A percentile compares a stretch with the other conserved stretches of the same genome.
phyloP scores from a whole-genome alignment of 2,113 vertebrate species.

The Plecotus auritus region DNA sequence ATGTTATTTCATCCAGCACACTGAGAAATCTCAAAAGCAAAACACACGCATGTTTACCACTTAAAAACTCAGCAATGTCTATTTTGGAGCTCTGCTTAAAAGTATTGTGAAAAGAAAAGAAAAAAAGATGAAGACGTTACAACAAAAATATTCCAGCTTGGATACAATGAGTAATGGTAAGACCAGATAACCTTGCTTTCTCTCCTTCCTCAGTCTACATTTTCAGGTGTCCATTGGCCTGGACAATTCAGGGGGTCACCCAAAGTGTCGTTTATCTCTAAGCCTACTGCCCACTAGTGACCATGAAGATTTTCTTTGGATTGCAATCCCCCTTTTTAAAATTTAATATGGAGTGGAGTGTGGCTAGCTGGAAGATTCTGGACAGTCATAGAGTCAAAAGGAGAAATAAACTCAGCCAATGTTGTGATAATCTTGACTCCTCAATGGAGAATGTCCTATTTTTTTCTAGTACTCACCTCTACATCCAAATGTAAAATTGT shows the following conservation, averaged over 20 bases:
- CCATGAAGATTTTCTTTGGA: not conserved
- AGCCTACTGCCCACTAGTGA: not conserved
- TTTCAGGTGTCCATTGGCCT: not conserved
- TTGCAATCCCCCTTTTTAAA: not conserved
- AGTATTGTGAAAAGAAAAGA: not conserved
- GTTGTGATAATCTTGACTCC: not conserved
- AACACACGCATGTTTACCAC: not conserved
- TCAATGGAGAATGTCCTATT: not conserved
- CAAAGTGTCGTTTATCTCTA: not conserved
- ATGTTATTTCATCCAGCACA: not conserved
- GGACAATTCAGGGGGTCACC: not conserved
- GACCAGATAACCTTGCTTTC: not conserved
- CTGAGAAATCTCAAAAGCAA: not conserved
- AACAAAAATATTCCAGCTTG: not conserved
- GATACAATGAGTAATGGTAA: not conserved
- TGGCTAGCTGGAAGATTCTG: not conserved
- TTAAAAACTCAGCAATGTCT: slow-evolving; percentile 5
- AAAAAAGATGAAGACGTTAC: not conserved
- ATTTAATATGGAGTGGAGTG: not conserved
- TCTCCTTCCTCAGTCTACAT: not conserved
- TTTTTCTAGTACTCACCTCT: not conserved
- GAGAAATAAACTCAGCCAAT: not conserved
- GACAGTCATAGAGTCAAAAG: not conserved
- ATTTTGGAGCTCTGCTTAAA: not conserved
- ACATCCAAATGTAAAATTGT: not conserved